A percentile compares a stretch with the other conserved stretches of the same genome.
phyloP scores from a whole-genome alignment of 2,797 vertebrate genomes.

The Streptopelia turtur region DNA sequence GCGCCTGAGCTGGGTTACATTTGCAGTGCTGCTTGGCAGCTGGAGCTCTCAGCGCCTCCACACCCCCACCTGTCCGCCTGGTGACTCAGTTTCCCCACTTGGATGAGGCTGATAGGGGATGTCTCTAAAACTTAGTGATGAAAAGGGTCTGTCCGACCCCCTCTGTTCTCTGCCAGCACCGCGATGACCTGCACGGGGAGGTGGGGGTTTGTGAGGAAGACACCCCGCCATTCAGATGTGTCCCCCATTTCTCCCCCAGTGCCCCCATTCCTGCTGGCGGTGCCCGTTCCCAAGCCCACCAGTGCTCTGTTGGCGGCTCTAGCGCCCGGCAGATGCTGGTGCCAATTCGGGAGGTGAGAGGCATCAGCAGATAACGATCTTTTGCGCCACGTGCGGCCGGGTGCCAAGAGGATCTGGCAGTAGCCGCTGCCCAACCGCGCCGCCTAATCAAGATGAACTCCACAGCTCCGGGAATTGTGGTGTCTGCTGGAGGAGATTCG shows the following conservation, averaged over 20 bases:
- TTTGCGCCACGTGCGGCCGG: not conserved
- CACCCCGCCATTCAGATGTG: rapidly evolving
- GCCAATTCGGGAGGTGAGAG: not conserved
- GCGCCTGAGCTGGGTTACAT: rapidly evolving
- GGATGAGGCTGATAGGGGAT: rapidly evolving
- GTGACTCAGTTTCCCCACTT: not conserved
- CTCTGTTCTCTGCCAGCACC: not conserved
- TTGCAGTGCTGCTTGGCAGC: not conserved
- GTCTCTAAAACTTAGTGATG: rapidly evolving
- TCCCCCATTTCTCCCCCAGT: not conserved
- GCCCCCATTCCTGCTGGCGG: not conserved
- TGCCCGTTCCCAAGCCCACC: not conserved
- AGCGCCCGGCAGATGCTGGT: not conserved
- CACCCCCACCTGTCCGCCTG: rapidly evolving
- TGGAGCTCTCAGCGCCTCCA: not conserved
- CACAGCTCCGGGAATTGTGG: constrained; percentile 19
- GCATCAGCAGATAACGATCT: constrained; percentile 6
- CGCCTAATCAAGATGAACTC: not conserved
- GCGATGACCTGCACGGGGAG: rapidly evolving
- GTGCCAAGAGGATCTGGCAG: constrained; percentile 54
- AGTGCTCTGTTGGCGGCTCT: rapidly evolving
- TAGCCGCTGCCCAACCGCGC: not conserved
- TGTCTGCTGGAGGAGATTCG: constrained; percentile 20
- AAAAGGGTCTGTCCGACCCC: not conserved
- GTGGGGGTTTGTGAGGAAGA: not conserved